Percentiles rank a stretch among this genome's conserved stretches.
Evolutionary conservation across 2,888 invertebrate species (phyloP).

Genomic region (Drosophila pullipes): DNA sequence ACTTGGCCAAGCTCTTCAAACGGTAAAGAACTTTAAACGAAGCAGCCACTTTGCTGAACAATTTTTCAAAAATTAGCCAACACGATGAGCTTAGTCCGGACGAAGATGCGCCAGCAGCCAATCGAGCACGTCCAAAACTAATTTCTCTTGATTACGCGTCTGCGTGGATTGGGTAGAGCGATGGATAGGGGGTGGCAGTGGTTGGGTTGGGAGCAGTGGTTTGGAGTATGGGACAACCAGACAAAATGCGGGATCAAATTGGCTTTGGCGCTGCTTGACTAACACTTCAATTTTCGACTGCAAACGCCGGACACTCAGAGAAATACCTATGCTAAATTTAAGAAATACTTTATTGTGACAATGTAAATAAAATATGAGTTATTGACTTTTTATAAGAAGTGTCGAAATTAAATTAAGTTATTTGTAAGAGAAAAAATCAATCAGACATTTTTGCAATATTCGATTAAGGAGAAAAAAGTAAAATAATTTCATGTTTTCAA

Average conservation of each 20-base stretch:
- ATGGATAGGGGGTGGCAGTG: neutral
- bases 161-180: slow-evolving; percentile 6
- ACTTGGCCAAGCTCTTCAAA: slow-evolving; percentile 44
- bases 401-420: neutral
- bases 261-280: slow-evolving; percentile 69
- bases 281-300: slow-evolving; percentile 53
- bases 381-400: neutral
- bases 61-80: slow-evolving; percentile 77
- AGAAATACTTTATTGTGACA: neutral
- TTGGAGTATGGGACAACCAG: slow-evolving; percentile 29
- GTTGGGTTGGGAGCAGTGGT: no score
- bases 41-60: slow-evolving; percentile 58
- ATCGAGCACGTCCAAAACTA: slow-evolving; percentile 82
- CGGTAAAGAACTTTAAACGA: slow-evolving; percentile 56
- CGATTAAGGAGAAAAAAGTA: neutral
- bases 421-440: neutral
- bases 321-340: neutral
- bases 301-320: slow-evolving; percentile 35
- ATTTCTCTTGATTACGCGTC: slow-evolving; percentile 79
- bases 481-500: neutral
- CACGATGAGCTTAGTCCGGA: slow-evolving; percentile 45
- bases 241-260: slow-evolving; percentile 66
- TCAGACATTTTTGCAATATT: neutral
- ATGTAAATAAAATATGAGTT: neutral
- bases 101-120: slow-evolving; percentile 50